Percentiles rank a stretch among this genome's conserved stretches.
These are phyloP conservation scores for Drosophila testacea DNA, from an alignment of 2,888 invertebrate genomes.

Conservation along the genomic window DNA sequence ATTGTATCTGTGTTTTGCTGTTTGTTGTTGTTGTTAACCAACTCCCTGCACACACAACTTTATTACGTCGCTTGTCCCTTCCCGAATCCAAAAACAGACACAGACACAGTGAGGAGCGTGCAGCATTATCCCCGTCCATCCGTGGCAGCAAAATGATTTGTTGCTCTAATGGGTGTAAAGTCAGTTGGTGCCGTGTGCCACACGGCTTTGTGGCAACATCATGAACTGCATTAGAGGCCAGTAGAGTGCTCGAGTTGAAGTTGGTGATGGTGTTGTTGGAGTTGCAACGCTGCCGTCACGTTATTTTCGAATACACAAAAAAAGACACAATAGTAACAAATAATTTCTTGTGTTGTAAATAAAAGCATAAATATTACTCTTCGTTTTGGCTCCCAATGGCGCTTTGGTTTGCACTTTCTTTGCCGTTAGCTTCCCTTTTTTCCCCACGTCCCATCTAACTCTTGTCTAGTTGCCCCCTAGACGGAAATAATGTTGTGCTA, in stretches of 20 bases:
- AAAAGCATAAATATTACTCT: conserved; percentile 63
- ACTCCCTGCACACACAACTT: conserved; percentile 45
- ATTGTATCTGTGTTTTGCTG: conserved; percentile 33
- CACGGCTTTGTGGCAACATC: conserved; percentile 38
- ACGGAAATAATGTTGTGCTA: conserved; percentile 69
- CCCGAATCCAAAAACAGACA: conserved; percentile 17
- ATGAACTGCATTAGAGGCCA: conserved; percentile 46
- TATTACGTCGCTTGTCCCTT: conserved; percentile 63
- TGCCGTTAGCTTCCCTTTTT: conserved; percentile 4
- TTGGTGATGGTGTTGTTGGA: conserved; percentile 11
- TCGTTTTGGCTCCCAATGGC: conserved; percentile 22
- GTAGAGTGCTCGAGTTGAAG: conserved; percentile 28
- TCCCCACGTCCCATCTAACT: conserved; percentile 17
- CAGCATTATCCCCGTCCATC: conserved; percentile 46
- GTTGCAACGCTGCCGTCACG: conserved; percentile 39
- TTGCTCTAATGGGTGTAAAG: conserved; percentile 63
- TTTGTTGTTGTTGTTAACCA: conserved; percentile 40
- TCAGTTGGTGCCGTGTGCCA: conserved; percentile 42
- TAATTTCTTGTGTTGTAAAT: conserved; percentile 62
- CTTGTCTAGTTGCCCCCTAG: conserved; percentile 65
- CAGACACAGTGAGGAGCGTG: conserved; percentile 9
- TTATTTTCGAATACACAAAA: conserved; percentile 42
- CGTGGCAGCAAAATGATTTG: conserved; percentile 74
- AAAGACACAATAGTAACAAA: conserved; percentile 57
- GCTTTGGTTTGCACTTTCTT: conserved; percentile 39